These are phyloP conservation scores for Riparia riparia DNA, from an alignment of 2,113 vertebrate species.

Conservation along the genomic window DNA sequence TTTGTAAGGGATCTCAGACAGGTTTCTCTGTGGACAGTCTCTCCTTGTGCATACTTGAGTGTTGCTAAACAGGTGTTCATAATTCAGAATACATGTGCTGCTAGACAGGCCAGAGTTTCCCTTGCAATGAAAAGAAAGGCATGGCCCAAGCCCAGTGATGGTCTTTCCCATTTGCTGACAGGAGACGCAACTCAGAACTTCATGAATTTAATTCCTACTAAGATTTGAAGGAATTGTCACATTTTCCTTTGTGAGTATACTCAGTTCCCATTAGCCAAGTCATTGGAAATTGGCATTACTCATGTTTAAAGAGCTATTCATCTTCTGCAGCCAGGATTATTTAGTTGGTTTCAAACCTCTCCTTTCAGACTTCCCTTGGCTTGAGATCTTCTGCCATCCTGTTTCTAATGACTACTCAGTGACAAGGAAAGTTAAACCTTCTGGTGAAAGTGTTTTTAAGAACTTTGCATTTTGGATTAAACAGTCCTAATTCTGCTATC, in stretches of 20 bases:
- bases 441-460: not conserved
- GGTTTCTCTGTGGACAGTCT: not conserved
- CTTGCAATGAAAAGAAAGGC: not conserved
- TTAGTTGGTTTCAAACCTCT: not conserved
- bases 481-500: not conserved
- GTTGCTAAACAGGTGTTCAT: not conserved
- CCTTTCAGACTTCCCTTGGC: not conserved
- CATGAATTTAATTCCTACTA: not conserved
- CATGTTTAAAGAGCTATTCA: not conserved
- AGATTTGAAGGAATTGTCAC: not conserved
- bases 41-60: not conserved
- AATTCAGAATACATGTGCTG: not conserved
- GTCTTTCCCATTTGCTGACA: not conserved
- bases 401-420: not conserved
- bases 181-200: not conserved
- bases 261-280: not conserved
- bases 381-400: not conserved
- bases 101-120: not conserved
- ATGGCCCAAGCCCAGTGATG: accelerated
- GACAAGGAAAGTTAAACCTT: not conserved
- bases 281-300: not conserved
- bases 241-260: not conserved
- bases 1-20: not conserved
- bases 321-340: not conserved
- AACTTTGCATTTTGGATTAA: not conserved